Evolutionary conservation across 2,113 vertebrate genomes (phyloP), one percentile per base, ranked within the genome.

Genomic region (Petroica traversi): DNA sequence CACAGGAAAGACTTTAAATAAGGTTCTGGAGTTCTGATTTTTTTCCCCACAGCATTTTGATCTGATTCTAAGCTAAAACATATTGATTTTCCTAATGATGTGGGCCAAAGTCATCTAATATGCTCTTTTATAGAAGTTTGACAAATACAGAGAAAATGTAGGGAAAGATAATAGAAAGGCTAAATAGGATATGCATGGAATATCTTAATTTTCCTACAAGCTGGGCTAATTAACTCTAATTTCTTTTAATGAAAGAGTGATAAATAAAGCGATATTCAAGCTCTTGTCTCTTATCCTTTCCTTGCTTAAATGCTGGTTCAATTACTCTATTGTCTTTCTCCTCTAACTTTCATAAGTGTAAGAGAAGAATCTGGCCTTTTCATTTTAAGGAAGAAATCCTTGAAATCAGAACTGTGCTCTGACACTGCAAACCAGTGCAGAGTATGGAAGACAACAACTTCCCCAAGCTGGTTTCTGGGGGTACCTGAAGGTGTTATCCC

Each of bases 151-250:
- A 81, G 14, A 71, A 90, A 93, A 67, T 5, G 6, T 23, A 48
- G 68, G 43, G 36, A 58, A 85, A 86, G n/a, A 59, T 73, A 71
- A 86, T 23, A 73, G 48, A 48, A 54, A 49, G 24, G 11, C 59
- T 77, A 88, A 93, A 62, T 67, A 40, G 33, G 48, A 84, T 91
- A 71, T 83, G 17, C 34, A 52, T 40, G 68, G 34, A 55, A 52
- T 24, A 5, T 25, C 73, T 84, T 81, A n/a, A 86, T 92, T 89
- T 93, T 0, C 0, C 48, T 63, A 48, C 61, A 89, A 84, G 36
- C 40, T 78, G 43, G 12, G 52, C 45, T 95, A 92, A 93, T 86
- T 90, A 92, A 36, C 23, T 76, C 34, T 80, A 92, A 85, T 93
- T 91, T 36, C 36, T 61, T 85, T 67, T 74, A 89, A 91, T 78